A percentile compares a stretch with the other conserved stretches of the same genome.
These are phyloP conservation scores for Selenia dentaria DNA, from an alignment of 2,888 invertebrate species.

Conservation along the genomic window DNA sequence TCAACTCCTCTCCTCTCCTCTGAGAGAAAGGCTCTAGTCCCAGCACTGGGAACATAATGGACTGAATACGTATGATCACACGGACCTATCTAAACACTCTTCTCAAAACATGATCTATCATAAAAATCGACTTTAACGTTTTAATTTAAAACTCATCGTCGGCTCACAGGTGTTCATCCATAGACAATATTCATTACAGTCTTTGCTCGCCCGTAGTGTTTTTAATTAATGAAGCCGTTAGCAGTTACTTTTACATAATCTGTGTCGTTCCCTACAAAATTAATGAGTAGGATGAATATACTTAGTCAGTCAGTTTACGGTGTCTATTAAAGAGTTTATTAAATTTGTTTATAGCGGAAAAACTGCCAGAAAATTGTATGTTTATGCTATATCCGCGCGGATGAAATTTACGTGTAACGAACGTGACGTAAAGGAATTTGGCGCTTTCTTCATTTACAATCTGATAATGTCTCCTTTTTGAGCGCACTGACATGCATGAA, in stretches of 20 bases:
- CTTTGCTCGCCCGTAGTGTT: slow-evolving; percentile 62
- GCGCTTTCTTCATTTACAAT: too few species aligned
- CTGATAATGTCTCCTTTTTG: too few species aligned
- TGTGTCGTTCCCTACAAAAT: slow-evolving; percentile 44
- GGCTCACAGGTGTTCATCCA: slow-evolving; percentile 19
- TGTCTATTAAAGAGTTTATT: slow-evolving; percentile 34
- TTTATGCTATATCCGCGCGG: too few species aligned
- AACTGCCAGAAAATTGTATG: slow-evolving; percentile 29
- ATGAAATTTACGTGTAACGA: too few species aligned
- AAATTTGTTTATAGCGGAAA: slow-evolving; percentile 32
- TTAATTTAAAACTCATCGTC: slow-evolving; percentile 31
- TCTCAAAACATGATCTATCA: slow-evolving; percentile 18
- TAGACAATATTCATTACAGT: slow-evolving; percentile 56
- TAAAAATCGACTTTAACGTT: too few species aligned
- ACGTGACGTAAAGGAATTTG: too few species aligned
- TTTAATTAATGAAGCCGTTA: slow-evolving; percentile 63
- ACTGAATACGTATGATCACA: too few species aligned
- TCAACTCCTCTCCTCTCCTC: too few species aligned
- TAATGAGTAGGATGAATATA: slow-evolving; percentile 50
- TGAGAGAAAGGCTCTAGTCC: too few species aligned
- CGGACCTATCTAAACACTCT: too few species aligned
- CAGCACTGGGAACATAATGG: too few species aligned
- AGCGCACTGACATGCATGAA: too few species aligned
- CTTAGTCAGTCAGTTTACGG: slow-evolving; percentile 33
- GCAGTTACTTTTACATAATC: neutral